Conservation (phyloP, 2,888 invertebrate species). For the Steromphala cineraria region DNA sequence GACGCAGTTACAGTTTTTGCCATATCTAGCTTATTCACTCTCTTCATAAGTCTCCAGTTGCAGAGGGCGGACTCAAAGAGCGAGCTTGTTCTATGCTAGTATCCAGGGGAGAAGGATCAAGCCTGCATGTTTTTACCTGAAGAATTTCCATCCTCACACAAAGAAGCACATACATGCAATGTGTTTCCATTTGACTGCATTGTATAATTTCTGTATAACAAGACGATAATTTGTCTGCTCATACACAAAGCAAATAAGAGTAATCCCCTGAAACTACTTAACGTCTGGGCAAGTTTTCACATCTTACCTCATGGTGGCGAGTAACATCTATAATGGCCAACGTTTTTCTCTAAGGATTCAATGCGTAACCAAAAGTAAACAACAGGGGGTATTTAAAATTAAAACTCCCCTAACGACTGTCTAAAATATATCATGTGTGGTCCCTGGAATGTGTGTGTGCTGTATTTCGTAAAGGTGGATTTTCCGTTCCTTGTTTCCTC, state of each 20-base stretch:
- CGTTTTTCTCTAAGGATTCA: neutral
- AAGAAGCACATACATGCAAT: neutral
- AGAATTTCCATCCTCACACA: no score
- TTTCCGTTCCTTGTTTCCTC: neutral
- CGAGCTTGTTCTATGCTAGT: no score
- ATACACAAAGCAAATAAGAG: neutral
- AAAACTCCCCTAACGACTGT: neutral
- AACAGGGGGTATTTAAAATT: neutral
- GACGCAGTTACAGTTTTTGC: no score
- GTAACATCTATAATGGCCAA: neutral
- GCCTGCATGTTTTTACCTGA: no score
- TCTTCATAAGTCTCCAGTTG: no score
- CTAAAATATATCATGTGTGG: neutral
- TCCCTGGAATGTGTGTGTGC: neutral
- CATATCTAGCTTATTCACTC: no score
- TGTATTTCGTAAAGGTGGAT: neutral
- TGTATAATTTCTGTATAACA: neutral
- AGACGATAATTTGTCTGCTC: neutral
- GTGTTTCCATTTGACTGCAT: neutral
- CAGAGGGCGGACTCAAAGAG: no score
- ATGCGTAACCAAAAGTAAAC: neutral
- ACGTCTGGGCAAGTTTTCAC: neutral
- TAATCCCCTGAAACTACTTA: neutral
- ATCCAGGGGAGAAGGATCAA: no score
- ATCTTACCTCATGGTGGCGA: slow-evolving; percentile 1